phyloP scores from a whole-genome alignment of 1,140 invertebrate species.

The Drosophila micromelanica region DNA sequence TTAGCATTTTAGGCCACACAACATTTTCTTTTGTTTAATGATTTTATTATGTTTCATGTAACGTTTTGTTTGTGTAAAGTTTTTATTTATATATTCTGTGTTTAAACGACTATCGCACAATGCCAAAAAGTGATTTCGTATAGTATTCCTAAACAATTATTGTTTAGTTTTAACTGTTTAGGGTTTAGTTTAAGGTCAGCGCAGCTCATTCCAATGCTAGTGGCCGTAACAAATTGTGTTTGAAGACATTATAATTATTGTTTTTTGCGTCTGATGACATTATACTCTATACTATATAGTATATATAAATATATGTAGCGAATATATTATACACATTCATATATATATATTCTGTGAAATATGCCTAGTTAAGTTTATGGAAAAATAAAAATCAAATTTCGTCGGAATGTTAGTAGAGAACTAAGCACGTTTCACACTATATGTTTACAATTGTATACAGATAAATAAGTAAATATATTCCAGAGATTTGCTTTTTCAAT shows the following conservation, averaged over 20 bases:
- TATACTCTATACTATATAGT: constrained; percentile 35
- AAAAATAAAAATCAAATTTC: too few species aligned
- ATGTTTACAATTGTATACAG: not conserved
- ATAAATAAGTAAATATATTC: constrained; percentile 26
- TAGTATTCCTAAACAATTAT: constrained; percentile 71
- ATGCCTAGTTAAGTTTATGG: not conserved
- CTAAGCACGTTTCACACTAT: constrained; percentile 13
- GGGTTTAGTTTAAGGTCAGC: constrained; percentile 26
- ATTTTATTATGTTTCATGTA: constrained; percentile 22
- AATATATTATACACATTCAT: constrained; percentile 27
- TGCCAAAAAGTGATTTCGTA: constrained; percentile 75
- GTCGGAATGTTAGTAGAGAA: too few species aligned
- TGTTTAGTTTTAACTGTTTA: constrained; percentile 59
- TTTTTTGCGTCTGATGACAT: constrained; percentile 30
- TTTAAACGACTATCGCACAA: constrained; percentile 59
- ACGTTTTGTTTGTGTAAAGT: constrained; percentile 19
- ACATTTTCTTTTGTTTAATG: constrained; percentile 4
- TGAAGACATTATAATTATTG: constrained; percentile 35
- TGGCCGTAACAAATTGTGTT: constrained; percentile 16
- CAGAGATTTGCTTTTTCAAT: constrained; percentile 44
- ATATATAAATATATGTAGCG: constrained; percentile 31
- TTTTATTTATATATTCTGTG: constrained; percentile 4
- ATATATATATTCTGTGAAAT: constrained; percentile 25
- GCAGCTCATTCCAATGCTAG: constrained; percentile 57
- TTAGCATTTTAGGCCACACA: constrained; percentile 54